phyloP scores from a whole-genome alignment of 1,140 invertebrate genomes.

The Drosophila tani region DNA sequence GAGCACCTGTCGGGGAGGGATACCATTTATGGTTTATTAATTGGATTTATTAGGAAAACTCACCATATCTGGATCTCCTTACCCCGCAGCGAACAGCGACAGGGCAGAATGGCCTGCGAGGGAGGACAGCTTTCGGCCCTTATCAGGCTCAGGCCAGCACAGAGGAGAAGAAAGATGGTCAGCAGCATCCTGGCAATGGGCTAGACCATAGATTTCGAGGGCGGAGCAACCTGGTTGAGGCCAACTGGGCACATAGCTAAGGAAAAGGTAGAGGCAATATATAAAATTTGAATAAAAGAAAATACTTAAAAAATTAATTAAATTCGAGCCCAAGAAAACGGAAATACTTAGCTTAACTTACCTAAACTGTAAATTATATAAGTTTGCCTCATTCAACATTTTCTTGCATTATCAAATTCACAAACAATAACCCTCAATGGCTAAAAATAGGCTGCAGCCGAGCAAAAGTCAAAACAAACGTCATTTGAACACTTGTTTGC shows the following conservation, averaged over 20 bases:
- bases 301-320: neutral
- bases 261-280: neutral
- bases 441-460: neutral
- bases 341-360: no score
- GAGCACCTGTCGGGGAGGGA: slow-evolving; percentile 89
- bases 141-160: slow-evolving; percentile 21
- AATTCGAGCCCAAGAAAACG: no score
- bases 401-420: neutral
- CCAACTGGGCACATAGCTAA: slow-evolving; percentile 50
- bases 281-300: no score
- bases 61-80: slow-evolving; percentile 86
- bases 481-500: slow-evolving; percentile 17
- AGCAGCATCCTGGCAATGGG: slow-evolving; percentile 31
- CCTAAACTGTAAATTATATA: no score
- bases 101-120: slow-evolving; percentile 85
- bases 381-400: neutral
- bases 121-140: slow-evolving; percentile 85
- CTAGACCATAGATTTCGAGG: slow-evolving; percentile 25
- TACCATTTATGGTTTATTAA: neutral
- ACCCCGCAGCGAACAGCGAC: slow-evolving; percentile 85
- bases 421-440: neutral
- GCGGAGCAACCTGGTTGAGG: neutral
- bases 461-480: slow-evolving; percentile 19
- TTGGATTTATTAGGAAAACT: neutral
- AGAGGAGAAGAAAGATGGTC: slow-evolving; percentile 45